Base-by-base conservation (phyloP, 2,797 vertebrate genomes). In the Nyctalus aviator region DNA sequence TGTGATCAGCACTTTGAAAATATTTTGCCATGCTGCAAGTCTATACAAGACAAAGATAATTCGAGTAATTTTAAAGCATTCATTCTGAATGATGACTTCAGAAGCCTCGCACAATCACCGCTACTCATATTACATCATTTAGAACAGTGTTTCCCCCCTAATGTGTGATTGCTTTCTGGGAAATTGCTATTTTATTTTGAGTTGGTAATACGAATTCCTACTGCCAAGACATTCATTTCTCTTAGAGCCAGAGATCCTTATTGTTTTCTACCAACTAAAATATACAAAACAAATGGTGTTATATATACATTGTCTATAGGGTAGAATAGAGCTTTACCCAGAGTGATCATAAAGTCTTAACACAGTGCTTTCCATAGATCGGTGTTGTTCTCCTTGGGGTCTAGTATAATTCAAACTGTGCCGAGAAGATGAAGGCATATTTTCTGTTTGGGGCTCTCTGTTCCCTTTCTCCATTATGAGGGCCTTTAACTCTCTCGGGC, bases 181-280 rank as follows among this genome's bases (percentile, higher is more conserved):
- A 96, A 85, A 88, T 84, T 91, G 37, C 77, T 90, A 18, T 88
- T 92, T 96, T 96, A 89, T 97, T 91, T 78, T 88, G 17, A 84
- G 30, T 93, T 90, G 88, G 69, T 66, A 48, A 37, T 88, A 69
- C 23, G 68, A 76, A 92, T n/a, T 81, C 50, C 90, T 86, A 91
- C 37, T 50, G 21, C 84, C 32, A 95, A 94, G 84, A 92, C 2
- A 25, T 91, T 17, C n/a, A 57, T 93, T 95, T 95, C 32, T 95
- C 50, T 93, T 85, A 78, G 27, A 91, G 17, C 12, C 81, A 84
- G 59, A 94, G 50, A 78, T 92, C 46, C 9, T 78, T 37, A 89
- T 76, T 93, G 41, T 72, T 95, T 95, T 59, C 25, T 86, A 87
- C 72, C 37, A 94, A 82, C 30, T 89, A 32, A 79, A 79, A 50